These are phyloP conservation scores for Tetramorium simillimum DNA, from an alignment of 1,140 invertebrate genomes.

Conservation along the genomic window DNA sequence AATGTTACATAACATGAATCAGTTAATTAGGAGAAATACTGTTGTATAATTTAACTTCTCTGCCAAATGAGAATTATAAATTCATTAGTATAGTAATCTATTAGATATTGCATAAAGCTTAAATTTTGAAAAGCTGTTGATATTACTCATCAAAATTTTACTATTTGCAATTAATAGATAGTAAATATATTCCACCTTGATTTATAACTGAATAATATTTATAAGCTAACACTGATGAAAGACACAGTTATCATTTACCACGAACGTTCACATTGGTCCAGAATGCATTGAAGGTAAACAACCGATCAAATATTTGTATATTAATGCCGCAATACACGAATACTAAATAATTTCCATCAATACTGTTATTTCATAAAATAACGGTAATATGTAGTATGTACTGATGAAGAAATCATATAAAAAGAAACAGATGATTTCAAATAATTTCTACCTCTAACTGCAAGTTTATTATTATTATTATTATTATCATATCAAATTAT, in stretches of 20 bases:
- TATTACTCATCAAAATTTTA: neutral
- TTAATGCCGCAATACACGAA: slow-evolving; percentile 15
- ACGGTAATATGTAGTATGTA: neutral
- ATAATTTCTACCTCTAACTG: neutral
- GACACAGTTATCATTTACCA: slow-evolving; percentile 6
- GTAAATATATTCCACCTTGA: neutral
- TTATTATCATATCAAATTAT: neutral
- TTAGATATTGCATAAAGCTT: neutral
- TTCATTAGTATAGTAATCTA: neutral
- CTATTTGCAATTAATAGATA: slow-evolving; percentile 9
- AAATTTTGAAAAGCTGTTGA: neutral
- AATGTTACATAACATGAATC: neutral
- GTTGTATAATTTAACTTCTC: neutral
- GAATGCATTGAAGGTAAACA: neutral
- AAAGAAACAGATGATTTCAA: neutral
- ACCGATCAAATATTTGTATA: slow-evolving; percentile 25
- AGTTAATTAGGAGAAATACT: neutral
- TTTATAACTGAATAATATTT: neutral
- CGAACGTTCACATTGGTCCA: neutral
- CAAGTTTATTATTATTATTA: too few relatives aligned
- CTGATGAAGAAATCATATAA: neutral
- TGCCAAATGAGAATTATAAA: neutral
- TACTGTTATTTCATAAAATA: slow-evolving; percentile 5
- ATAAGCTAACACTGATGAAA: neutral
- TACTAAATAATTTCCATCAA: slow-evolving; percentile 10